phyloP scores from a whole-genome alignment of 2,113 vertebrate genomes.

The Labeo catla region DNA sequence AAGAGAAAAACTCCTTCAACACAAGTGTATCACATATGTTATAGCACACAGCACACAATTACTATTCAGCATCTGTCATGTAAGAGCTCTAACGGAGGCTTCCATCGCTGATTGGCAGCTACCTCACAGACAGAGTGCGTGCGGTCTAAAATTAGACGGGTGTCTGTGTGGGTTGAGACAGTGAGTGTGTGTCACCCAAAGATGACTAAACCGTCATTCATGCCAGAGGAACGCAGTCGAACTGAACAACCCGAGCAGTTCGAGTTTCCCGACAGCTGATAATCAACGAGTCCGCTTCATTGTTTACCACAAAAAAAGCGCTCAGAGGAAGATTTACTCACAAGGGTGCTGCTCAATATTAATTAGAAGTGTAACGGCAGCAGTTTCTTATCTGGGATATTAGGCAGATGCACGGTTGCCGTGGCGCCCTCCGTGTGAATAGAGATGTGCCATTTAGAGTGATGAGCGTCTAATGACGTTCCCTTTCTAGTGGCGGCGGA shows the following conservation, averaged over 20 bases:
- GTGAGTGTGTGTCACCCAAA: slow-evolving; percentile 52
- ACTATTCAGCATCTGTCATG: slow-evolving; percentile 17
- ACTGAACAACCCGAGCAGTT: slow-evolving; percentile 32
- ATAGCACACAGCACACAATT: not conserved
- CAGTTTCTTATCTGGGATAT: slow-evolving; percentile 27
- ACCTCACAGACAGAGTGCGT: slow-evolving; percentile 49
- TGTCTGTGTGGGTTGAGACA: slow-evolving; percentile 54
- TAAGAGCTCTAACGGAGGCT: not conserved
- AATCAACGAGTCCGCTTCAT: slow-evolving; percentile 1
- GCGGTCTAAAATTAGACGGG: slow-evolving; percentile 57
- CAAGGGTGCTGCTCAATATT: slow-evolving; percentile 11
- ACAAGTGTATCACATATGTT: not conserved
- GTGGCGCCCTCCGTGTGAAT: not conserved
- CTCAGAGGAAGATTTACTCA: slow-evolving; percentile 17
- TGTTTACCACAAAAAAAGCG: slow-evolving; percentile 16
- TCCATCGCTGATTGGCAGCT: slow-evolving; percentile 41
- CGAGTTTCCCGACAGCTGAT: slow-evolving; percentile 29
- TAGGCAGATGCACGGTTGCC: slow-evolving; percentile 7
- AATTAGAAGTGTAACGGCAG: slow-evolving; percentile 33
- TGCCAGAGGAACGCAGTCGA: slow-evolving; percentile 41
- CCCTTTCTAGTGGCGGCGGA: not conserved
- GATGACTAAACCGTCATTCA: slow-evolving; percentile 61
- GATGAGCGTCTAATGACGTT: slow-evolving; percentile 12
- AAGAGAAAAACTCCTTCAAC: not conserved
- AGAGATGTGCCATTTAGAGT: not conserved